Evolutionary conservation across 2,888 invertebrate species (phyloP).

Genomic region (Oligia latruncula): DNA sequence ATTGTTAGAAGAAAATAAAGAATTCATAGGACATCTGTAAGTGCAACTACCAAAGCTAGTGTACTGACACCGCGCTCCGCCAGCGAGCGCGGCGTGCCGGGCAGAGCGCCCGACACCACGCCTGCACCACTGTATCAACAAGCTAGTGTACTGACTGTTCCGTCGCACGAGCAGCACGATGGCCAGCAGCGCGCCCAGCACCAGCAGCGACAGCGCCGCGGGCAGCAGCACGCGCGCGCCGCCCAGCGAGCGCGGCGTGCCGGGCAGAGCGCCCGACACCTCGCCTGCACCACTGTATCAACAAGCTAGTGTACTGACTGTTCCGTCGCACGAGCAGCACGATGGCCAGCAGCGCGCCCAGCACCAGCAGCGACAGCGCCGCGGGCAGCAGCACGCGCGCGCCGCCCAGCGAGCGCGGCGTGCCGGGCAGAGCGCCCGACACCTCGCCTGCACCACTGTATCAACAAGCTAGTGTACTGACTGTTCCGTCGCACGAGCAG

Average conservation of each 20-base stretch:
- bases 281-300: no score
- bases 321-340: conserved; percentile 93
- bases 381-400: conserved; percentile 92
- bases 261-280: conserved; percentile 91
- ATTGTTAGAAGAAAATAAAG: neutral
- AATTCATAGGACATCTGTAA: neutral
- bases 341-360: conserved; percentile 92
- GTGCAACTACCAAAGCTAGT: conserved; percentile 34
- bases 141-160: conserved; percentile 90
- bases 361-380: conserved; percentile 91
- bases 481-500: conserved; percentile 93
- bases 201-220: conserved; percentile 92
- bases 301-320: conserved; percentile 88
- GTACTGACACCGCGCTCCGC: no score
- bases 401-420: conserved; percentile 92
- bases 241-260: conserved; percentile 91
- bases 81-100: no score
- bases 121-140: neutral
- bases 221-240: conserved; percentile 92
- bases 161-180: conserved; percentile 93
- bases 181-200: conserved; percentile 92
- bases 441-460: no score
- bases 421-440: conserved; percentile 92
- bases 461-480: conserved; percentile 80
- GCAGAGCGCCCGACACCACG: no score